Percentiles rank a stretch among this genome's conserved stretches.
These are phyloP conservation scores for Drosophila funebris DNA, from an alignment of 1,140 invertebrate genomes.

Conservation along the genomic window DNA sequence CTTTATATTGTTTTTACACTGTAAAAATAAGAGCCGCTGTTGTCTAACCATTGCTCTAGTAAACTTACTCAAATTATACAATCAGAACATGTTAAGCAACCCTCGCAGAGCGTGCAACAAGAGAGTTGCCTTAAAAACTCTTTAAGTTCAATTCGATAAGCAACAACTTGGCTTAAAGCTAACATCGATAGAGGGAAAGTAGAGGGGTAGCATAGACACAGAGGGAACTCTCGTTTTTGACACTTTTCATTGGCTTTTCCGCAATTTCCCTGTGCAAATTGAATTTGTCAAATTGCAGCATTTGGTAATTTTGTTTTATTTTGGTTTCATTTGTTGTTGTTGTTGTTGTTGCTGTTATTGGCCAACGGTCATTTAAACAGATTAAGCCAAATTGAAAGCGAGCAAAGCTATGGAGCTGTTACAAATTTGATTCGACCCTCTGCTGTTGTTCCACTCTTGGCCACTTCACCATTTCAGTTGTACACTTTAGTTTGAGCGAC, in stretches of 20 bases:
- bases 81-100: too few species aligned
- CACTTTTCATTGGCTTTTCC: conserved; percentile 45
- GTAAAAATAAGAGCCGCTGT: too few species aligned
- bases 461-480: background rate
- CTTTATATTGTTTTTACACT: too few species aligned
- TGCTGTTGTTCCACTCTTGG: background rate
- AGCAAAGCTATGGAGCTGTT: conserved; percentile 45
- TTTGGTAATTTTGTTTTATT: conserved; percentile 49
- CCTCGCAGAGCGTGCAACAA: too few species aligned
- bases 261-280: conserved; percentile 58
- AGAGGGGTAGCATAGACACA: too few species aligned
- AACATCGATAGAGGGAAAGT: background rate
- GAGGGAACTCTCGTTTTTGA: conserved; percentile 19
- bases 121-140: background rate
- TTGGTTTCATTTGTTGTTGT: conserved; percentile 1
- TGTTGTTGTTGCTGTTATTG: conserved; percentile 14
- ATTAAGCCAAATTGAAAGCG: conserved; percentile 71
- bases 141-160: background rate
- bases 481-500: background rate
- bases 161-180: background rate
- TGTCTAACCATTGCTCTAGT: too few species aligned
- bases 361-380: conserved; percentile 58
- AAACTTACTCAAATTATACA: too few species aligned
- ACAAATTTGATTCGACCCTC: conserved; percentile 41
- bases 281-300: conserved; percentile 69